phyloP scores from a whole-genome alignment of 2,113 vertebrate species.

The Alces alces region DNA sequence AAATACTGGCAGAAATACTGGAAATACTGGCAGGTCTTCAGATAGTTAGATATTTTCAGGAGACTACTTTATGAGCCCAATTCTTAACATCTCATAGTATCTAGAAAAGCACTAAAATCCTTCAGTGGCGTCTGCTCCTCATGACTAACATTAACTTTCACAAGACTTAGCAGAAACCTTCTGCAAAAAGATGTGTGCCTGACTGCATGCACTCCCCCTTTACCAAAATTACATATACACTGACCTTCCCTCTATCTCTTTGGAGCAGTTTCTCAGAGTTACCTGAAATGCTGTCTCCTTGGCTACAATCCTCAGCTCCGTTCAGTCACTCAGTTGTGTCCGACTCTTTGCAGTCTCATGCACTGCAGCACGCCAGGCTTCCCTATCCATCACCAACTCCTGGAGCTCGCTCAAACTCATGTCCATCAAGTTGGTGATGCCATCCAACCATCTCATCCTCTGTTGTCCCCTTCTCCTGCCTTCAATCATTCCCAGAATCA shows the following conservation, averaged over 20 bases:
- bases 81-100: not conserved
- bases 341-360: not conserved
- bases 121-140: not conserved
- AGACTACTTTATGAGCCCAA: not conserved
- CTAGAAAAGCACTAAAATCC: not conserved
- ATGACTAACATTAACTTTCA: not conserved
- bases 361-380: not conserved
- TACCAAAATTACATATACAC: not conserved
- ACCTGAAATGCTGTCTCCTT: not conserved
- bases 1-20: not conserved
- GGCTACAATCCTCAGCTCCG: not conserved
- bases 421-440: not conserved
- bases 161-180: not conserved
- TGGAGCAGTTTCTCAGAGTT: not conserved
- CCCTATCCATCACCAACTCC: not conserved
- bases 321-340: not conserved
- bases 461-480: not conserved
- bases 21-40: not conserved
- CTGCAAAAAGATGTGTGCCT: not conserved
- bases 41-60: not conserved
- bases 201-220: not conserved
- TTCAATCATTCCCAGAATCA: not conserved
- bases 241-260: not conserved
- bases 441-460: not conserved
- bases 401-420: not conserved